A percentile compares a stretch with the other conserved stretches of the same genome.
Evolutionary conservation across 2,888 invertebrate genomes (phyloP).

Genomic region (Parelbella ahira): DNA sequence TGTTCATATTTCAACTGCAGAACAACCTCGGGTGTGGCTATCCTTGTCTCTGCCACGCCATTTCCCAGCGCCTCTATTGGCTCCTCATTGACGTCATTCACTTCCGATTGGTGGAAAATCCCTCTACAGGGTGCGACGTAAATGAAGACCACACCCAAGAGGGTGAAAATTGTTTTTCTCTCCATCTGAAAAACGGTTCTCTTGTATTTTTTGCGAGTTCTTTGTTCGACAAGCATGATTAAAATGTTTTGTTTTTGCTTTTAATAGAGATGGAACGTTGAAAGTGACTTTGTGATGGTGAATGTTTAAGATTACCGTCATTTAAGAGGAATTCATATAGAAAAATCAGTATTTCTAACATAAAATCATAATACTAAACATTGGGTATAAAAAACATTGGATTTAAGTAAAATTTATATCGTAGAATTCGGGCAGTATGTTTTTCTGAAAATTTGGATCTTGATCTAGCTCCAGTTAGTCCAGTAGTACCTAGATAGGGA

Average conservation of each 20-base stretch:
- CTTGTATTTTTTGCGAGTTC: background rate
- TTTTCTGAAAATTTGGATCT: too few relatives aligned
- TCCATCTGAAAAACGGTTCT: constrained; percentile 43
- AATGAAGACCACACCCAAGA: constrained; percentile 57
- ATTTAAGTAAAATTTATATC: too few relatives aligned
- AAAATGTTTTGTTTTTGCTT: constrained; percentile 9
- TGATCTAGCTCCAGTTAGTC: too few relatives aligned
- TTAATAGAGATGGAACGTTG: too few relatives aligned
- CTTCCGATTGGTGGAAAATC: constrained; percentile 46
- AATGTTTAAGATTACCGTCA: too few relatives aligned
- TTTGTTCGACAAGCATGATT: constrained; percentile 10
- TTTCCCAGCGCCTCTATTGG: constrained; percentile 43
- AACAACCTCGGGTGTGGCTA: constrained; percentile 63
- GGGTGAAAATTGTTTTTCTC: constrained; percentile 45
- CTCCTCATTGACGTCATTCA: constrained; percentile 33
- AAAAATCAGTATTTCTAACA: too few relatives aligned
- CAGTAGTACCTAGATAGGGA: too few relatives aligned
- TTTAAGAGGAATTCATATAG: too few relatives aligned
- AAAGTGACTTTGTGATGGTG: too few relatives aligned
- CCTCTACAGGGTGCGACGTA: constrained; percentile 30
- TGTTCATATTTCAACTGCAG: constrained; percentile 68
- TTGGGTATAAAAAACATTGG: too few relatives aligned
- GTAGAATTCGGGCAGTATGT: too few relatives aligned
- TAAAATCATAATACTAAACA: too few relatives aligned
- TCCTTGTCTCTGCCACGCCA: constrained; percentile 42